These are phyloP conservation scores for Gobio gobio DNA, from an alignment of 2,113 vertebrate genomes.

Conservation along the genomic window DNA sequence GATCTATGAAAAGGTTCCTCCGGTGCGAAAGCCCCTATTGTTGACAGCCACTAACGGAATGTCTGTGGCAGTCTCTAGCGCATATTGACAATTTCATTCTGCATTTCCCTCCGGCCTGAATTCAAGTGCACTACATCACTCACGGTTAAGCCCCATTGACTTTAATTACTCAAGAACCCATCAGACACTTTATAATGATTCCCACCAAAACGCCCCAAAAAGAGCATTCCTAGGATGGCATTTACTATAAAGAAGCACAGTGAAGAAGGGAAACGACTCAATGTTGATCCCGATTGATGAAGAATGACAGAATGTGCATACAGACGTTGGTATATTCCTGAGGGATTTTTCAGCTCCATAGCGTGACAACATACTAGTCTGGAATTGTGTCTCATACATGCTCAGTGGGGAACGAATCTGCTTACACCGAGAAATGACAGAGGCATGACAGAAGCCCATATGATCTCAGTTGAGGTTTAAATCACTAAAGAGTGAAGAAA, in stretches of 20 bases:
- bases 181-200: neutral
- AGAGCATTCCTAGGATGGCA: neutral
- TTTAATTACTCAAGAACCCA: constrained; percentile 1
- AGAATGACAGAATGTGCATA: neutral
- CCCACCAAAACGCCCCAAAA: neutral
- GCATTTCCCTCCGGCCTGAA: neutral
- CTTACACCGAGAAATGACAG: constrained; percentile 8
- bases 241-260: neutral
- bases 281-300: neutral
- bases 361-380: neutral
- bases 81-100: neutral
- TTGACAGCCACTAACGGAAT: neutral
- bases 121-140: constrained; percentile 6
- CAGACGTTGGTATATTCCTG: neutral
- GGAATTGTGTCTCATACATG: neutral
- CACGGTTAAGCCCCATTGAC: neutral
- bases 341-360: constrained; percentile 15
- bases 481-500: constrained; percentile 24
- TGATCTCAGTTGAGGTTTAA: neutral
- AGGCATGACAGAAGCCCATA: neutral
- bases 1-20: no score
- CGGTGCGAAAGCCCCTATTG: no score
- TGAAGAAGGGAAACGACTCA: neutral
- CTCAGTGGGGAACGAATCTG: neutral
- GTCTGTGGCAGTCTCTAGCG: neutral